These are phyloP conservation scores for Pygoscelis adeliae DNA, from an alignment of 2,113 vertebrate species.

Conservation along the genomic window DNA sequence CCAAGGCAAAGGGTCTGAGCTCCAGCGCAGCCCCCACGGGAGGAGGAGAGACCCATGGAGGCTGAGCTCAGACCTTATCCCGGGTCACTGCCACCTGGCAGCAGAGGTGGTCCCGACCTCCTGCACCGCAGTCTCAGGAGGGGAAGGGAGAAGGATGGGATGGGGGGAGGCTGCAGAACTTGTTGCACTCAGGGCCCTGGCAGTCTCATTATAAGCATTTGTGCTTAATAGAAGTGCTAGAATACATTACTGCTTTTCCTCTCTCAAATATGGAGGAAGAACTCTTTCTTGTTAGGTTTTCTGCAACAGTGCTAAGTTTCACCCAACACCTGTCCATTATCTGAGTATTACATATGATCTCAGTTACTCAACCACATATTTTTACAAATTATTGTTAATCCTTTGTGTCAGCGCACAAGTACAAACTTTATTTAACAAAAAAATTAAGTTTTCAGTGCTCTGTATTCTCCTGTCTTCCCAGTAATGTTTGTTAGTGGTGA, in stretches of 20 bases:
- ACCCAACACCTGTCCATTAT: background rate
- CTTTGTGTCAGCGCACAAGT: rapidly evolving
- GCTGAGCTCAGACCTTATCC: background rate
- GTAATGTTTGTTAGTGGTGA: background rate
- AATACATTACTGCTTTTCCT: background rate
- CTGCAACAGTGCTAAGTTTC: background rate
- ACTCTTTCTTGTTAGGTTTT: background rate
- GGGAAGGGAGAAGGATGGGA: background rate
- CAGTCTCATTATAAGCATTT: background rate
- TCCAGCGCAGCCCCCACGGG: background rate
- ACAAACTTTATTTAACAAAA: background rate
- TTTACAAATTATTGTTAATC: background rate
- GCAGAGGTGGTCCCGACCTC: too few relatives aligned
- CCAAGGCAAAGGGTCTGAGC: background rate
- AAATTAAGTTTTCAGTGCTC: background rate
- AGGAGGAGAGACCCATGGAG: background rate
- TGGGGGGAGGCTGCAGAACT: background rate
- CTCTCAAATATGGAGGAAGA: background rate
- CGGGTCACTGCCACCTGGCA: rapidly evolving
- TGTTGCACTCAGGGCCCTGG: background rate
- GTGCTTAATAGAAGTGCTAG: background rate
- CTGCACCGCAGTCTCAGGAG: rapidly evolving
- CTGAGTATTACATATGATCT: background rate
- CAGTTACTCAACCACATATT: background rate
- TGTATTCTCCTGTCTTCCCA: background rate